phyloP scores from a whole-genome alignment of 1,140 invertebrate genomes.

The Amyelois transitella region DNA sequence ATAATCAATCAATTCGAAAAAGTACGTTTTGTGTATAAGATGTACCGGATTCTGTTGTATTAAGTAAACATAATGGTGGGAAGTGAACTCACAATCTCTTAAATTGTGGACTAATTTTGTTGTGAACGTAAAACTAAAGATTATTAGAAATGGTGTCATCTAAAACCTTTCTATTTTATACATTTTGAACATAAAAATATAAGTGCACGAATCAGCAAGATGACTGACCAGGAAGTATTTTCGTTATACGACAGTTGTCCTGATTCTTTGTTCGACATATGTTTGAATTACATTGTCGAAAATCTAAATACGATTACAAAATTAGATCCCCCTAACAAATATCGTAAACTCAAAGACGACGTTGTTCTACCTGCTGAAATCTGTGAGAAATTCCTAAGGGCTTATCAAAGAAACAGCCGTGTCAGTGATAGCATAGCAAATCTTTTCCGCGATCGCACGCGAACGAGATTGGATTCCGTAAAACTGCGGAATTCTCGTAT shows the following conservation, averaged over 20 bases:
- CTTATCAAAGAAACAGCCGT: conserved; percentile 76
- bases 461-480: conserved; percentile 82
- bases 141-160: conserved; percentile 15
- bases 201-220: conserved; percentile 34
- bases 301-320: conserved; percentile 49
- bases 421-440: conserved; percentile 81
- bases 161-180: conserved; percentile 16
- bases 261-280: conserved; percentile 40
- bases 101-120: not conserved
- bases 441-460: conserved; percentile 80
- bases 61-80: not conserved
- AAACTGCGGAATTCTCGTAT: conserved; percentile 82
- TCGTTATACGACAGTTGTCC: conserved; percentile 43
- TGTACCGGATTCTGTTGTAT: not conserved
- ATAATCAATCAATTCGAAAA: too few relatives aligned
- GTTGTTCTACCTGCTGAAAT: conserved; percentile 59
- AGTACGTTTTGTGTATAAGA: too few relatives aligned
- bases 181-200: conserved; percentile 12
- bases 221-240: conserved; percentile 32
- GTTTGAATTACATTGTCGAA: conserved; percentile 43
- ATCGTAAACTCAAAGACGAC: conserved; percentile 47
- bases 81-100: not conserved
- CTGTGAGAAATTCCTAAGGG: conserved; percentile 75
- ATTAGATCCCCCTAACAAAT: conserved; percentile 30
- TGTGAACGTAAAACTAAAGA: not conserved